Evolutionary conservation across 2,797 vertebrate genomes (phyloP).

Genomic region (Oryzias sinensis): DNA sequence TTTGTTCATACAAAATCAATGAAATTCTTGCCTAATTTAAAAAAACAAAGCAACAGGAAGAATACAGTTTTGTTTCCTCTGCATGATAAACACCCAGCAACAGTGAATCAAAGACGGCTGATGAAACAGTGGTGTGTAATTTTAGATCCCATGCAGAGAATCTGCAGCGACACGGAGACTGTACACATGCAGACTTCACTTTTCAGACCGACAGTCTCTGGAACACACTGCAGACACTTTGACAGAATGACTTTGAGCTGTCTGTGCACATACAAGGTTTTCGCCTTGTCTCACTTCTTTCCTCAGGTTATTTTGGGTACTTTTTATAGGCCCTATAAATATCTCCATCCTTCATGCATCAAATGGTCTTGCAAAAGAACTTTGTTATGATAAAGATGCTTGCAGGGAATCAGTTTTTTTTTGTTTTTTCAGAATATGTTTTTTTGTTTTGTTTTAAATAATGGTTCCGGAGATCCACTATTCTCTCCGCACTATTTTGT

Average conservation of each 20-base stretch:
- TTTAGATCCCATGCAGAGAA: not conserved
- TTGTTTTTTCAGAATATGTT: not conserved
- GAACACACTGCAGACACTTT: not conserved
- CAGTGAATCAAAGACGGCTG: too few species aligned
- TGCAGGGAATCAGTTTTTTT: not conserved
- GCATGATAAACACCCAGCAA: too few species aligned
- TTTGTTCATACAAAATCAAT: too few species aligned
- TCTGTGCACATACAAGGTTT: not conserved
- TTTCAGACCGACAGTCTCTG: not conserved
- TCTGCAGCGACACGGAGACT: not conserved
- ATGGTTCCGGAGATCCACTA: not conserved
- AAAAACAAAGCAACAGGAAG: not conserved
- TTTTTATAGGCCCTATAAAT: conserved; percentile 7
- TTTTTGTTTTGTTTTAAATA: not conserved
- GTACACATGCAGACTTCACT: not conserved
- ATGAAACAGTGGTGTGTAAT: not conserved
- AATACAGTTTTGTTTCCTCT: not conserved
- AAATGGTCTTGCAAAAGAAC: not conserved
- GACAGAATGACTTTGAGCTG: not conserved
- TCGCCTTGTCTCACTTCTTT: conserved; percentile 7
- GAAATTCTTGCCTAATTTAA: too few species aligned
- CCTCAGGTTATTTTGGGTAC: not conserved
- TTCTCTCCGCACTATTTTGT: not conserved
- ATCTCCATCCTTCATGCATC: not conserved
- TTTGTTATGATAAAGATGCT: not conserved